Evolutionary conservation across 2,113 vertebrate genomes (phyloP).

Genomic region (Choloepus hoffmanni): DNA sequence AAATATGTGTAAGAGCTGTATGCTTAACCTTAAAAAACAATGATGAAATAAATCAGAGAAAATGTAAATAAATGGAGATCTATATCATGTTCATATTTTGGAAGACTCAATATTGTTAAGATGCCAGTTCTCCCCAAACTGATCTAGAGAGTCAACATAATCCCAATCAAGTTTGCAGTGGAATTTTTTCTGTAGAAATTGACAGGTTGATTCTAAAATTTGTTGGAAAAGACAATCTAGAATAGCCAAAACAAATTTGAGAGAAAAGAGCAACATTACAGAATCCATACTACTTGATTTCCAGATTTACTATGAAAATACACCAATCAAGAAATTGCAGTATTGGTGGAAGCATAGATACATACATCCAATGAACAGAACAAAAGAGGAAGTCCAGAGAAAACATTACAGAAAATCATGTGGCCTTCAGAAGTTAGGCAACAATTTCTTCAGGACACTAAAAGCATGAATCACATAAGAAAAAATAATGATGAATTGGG

Average conservation of each 20-base stretch:
- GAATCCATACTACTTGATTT: neutral
- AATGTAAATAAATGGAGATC: neutral
- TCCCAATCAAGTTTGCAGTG: neutral
- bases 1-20: neutral
- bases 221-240: neutral
- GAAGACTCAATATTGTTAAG: neutral
- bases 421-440: neutral
- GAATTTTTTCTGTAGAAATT: neutral
- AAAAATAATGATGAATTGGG: neutral
- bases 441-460: neutral
- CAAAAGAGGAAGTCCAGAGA: neutral
- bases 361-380: neutral
- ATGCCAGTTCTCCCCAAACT: neutral
- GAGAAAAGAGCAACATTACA: neutral
- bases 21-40: neutral
- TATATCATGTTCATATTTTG: neutral
- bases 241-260: neutral
- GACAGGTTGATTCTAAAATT: neutral
- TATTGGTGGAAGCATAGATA: neutral
- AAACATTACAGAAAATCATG: neutral
- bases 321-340: neutral
- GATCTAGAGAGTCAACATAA: neutral
- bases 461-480: neutral
- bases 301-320: neutral
- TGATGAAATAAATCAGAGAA: neutral